Evolutionary conservation across 2,113 vertebrate species (phyloP).

Genomic region (Hiodon alosoides): DNA sequence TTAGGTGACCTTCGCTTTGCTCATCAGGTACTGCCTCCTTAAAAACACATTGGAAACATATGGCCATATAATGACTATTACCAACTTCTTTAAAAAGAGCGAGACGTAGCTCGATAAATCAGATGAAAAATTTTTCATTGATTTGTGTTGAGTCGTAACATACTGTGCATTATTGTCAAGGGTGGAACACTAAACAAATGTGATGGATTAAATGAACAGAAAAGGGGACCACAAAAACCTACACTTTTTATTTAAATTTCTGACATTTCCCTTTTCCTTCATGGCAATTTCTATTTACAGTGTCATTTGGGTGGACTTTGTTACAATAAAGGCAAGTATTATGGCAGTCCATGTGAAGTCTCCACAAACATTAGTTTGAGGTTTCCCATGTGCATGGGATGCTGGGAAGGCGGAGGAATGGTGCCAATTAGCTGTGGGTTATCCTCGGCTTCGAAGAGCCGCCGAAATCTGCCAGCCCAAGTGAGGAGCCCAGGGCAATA

Average conservation of each 20-base stretch:
- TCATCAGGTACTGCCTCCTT: too few species aligned
- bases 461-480: background rate
- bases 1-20: too few species aligned
- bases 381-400: background rate
- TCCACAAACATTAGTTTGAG: conserved; percentile 15
- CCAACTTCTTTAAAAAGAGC: too few species aligned
- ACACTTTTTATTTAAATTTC: background rate
- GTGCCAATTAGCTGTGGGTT: background rate
- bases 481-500: background rate
- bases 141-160: too few species aligned
- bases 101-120: too few species aligned
- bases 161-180: background rate
- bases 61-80: too few species aligned
- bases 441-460: background rate
- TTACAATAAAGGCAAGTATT: background rate
- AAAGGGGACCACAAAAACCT: background rate
- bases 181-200: background rate
- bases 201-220: too few species aligned
- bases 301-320: background rate
- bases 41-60: too few species aligned
- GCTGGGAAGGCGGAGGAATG: background rate
- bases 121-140: too few species aligned
- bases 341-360: background rate
- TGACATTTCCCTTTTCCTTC: background rate
- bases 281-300: background rate